Evolutionary conservation across 2,797 vertebrate genomes (phyloP).

Genomic region (Sebastes alutus): DNA sequence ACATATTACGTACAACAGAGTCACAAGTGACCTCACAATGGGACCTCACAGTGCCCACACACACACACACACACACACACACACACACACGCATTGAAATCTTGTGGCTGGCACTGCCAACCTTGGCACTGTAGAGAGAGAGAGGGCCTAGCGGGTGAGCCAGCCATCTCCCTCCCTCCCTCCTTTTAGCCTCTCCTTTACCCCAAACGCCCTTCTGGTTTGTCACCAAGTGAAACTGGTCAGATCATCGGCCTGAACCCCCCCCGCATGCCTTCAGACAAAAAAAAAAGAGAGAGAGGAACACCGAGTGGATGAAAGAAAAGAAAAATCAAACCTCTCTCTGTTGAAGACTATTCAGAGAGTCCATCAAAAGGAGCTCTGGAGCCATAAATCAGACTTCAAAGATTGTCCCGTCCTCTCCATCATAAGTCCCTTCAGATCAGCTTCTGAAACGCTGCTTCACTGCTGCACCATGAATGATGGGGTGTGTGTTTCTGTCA

Average conservation of each 20-base stretch:
- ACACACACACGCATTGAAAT: conserved; percentile 61
- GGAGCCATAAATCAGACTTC: conserved; percentile 72
- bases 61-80: conserved; percentile 26
- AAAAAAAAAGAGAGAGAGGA: conserved; percentile 21
- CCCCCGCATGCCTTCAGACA: conserved; percentile 20
- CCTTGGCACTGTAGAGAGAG: conserved; percentile 49
- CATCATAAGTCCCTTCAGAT: conserved; percentile 59
- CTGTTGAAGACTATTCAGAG: conserved; percentile 58
- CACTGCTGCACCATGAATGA: conserved; percentile 45
- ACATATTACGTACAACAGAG: conserved; percentile 55
- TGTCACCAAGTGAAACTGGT: conserved; percentile 34
- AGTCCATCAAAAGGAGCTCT: conserved; percentile 66
- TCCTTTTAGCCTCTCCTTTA: conserved; percentile 50
- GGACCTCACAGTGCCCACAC: conserved; percentile 52
- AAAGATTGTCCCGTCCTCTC: conserved; percentile 52
- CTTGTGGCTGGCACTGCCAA: conserved; percentile 80
- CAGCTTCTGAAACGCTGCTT: conserved; percentile 43
- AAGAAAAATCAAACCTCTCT: conserved; percentile 54
- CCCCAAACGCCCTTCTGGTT: conserved; percentile 29
- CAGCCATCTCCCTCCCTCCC: conserved; percentile 16
- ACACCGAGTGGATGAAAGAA: conserved; percentile 56
- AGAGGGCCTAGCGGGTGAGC: conserved; percentile 47
- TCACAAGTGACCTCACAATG: conserved; percentile 72
- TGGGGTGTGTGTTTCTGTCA: conserved; percentile 54
- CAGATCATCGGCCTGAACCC: conserved; percentile 17